Conservation (phyloP, 2,888 invertebrate genomes). For the Cataglyphis livida region DNA sequence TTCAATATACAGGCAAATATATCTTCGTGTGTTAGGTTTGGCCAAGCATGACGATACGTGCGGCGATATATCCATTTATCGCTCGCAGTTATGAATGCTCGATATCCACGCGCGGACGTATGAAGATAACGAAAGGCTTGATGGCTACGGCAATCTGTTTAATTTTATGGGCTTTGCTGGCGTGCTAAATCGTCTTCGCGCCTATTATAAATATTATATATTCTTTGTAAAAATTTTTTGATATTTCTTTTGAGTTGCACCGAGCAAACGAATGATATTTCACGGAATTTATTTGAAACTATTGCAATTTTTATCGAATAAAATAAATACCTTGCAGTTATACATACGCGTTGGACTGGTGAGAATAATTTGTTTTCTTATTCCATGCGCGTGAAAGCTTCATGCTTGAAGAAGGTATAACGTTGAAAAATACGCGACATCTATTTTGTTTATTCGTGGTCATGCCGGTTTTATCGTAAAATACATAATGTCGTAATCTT, state of each 20-base stretch:
- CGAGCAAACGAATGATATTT: background rate
- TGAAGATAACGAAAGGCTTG: conserved; percentile 47
- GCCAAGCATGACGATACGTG: conserved; percentile 57
- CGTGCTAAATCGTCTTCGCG: conserved; percentile 59
- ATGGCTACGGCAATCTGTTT: conserved; percentile 68
- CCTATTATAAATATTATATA: background rate
- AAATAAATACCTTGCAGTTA: conserved; percentile 27
- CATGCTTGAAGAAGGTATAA: background rate
- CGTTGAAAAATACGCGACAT: conserved; percentile 37
- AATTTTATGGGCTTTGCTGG: conserved; percentile 69
- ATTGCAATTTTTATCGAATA: background rate
- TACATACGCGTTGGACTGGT: background rate
- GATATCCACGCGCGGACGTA: conserved; percentile 34
- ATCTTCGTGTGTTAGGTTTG: conserved; percentile 42
- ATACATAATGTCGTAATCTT: conserved; percentile 43
- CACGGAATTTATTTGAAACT: background rate
- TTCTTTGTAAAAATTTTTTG: background rate
- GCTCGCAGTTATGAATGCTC: conserved; percentile 60
- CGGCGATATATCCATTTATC: conserved; percentile 66
- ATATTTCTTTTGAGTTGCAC: background rate
- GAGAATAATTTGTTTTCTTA: conserved; percentile 45
- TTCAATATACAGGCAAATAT: conserved; percentile 52
- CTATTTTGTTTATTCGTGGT: conserved; percentile 36
- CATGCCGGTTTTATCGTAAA: conserved; percentile 11
- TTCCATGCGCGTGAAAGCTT: background rate